These are phyloP conservation scores for Mormyrops boulengeri DNA, from an alignment of 2,797 vertebrate genomes.

Conservation along the genomic window DNA sequence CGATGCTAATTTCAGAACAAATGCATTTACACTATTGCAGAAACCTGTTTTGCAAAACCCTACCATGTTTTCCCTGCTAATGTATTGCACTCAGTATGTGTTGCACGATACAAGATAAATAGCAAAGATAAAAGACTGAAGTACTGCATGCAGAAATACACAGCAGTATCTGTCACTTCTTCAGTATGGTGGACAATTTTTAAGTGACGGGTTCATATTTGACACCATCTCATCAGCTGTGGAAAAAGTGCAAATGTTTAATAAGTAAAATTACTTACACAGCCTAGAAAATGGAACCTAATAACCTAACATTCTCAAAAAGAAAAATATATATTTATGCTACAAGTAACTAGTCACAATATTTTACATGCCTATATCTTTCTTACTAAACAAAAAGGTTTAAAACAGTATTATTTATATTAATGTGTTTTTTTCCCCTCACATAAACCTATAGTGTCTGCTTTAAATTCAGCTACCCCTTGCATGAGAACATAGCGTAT, in stretches of 20 bases:
- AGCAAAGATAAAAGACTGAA: not conserved
- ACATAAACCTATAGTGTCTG: not conserved
- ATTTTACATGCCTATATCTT: not conserved
- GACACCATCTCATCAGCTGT: not conserved
- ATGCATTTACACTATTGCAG: not conserved
- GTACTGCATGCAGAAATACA: not conserved
- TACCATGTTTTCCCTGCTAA: not conserved
- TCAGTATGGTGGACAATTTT: not conserved
- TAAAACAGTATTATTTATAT: conserved; percentile 4
- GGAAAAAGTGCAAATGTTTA: not conserved
- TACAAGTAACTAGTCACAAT: not conserved
- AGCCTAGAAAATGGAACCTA: not conserved
- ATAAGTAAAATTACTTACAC: not conserved
- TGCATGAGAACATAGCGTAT: not conserved
- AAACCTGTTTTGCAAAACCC: not conserved
- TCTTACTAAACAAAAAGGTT: not conserved
- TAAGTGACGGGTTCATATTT: not conserved
- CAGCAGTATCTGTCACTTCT: not conserved
- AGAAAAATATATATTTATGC: not conserved
- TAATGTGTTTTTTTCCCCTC: not conserved
- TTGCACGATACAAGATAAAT: conserved; percentile 7
- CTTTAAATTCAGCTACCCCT: not conserved
- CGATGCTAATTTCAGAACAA: not conserved
- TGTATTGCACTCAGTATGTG: not conserved
- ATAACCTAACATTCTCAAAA: not conserved